phyloP scores from a whole-genome alignment of 2,113 vertebrate genomes.

The Hassar affinis region DNA sequence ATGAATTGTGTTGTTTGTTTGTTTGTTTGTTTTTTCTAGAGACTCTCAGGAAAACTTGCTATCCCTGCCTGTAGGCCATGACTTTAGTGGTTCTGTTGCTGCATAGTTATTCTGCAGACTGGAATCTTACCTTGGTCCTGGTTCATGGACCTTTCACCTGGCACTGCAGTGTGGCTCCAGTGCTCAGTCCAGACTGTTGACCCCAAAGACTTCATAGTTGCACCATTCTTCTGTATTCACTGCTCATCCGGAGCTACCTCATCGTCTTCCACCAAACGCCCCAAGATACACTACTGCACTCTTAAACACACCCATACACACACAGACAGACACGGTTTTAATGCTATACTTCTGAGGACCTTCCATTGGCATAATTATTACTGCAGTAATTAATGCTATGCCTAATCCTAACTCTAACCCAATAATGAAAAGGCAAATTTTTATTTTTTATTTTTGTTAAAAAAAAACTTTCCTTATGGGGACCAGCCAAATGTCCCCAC shows the following conservation, averaged over 20 bases:
- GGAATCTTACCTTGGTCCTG: conserved; percentile 39
- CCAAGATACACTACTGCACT: neutral
- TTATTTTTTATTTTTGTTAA: no score
- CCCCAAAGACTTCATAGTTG: conserved; percentile 37
- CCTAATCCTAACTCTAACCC: no score
- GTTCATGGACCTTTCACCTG: conserved; percentile 56
- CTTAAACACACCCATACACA: conserved; percentile 4
- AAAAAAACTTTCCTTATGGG: no score
- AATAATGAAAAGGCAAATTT: no score
- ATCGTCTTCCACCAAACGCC: conserved; percentile 65
- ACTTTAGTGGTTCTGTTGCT: conserved; percentile 45
- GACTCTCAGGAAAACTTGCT: conserved; percentile 70
- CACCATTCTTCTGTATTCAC: conserved; percentile 55
- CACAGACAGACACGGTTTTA: neutral
- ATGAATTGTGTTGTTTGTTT: conserved; percentile 14
- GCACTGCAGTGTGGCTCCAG: conserved; percentile 54
- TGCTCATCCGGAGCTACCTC: conserved; percentile 78
- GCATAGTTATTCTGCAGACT: conserved; percentile 17
- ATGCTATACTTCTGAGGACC: no score
- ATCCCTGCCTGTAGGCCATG: conserved; percentile 71
- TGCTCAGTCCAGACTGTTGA: conserved; percentile 40
- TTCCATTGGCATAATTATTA: no score
- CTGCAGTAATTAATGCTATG: no score
- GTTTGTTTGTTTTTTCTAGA: conserved; percentile 67
- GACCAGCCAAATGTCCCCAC: no score